Evolutionary conservation across 1,140 invertebrate genomes (phyloP).

Genomic region (Zaprionus lachaisei): DNA sequence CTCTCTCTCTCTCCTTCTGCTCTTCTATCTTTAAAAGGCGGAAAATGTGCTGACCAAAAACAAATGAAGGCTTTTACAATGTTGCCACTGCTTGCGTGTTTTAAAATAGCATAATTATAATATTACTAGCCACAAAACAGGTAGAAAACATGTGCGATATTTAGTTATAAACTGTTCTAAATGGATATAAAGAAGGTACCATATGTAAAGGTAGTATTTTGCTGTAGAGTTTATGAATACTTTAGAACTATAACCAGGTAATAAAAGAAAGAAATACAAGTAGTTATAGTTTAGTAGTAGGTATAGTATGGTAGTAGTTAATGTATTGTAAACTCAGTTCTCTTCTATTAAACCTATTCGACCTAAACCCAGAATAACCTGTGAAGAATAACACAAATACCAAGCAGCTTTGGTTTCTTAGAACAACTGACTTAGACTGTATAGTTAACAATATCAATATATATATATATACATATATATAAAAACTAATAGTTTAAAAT

Average conservation of each 20-base stretch:
- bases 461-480: too few relatives aligned
- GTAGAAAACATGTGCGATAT: neutral
- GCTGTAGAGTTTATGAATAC: neutral
- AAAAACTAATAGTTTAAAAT: too few relatives aligned
- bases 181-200: neutral
- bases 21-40: slow-evolving; percentile 7
- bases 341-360: too few relatives aligned
- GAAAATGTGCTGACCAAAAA: slow-evolving; percentile 23
- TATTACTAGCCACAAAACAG: neutral
- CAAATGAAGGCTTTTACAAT: slow-evolving; percentile 8
- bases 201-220: neutral
- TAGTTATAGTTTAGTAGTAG: too few relatives aligned
- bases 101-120: slow-evolving; percentile 10
- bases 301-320: too few relatives aligned
- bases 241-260: neutral
- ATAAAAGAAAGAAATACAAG: too few relatives aligned
- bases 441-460: too few relatives aligned
- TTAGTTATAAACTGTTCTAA: neutral
- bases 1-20: neutral
- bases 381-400: too few relatives aligned
- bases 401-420: too few relatives aligned
- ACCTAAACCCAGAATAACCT: too few relatives aligned
- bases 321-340: too few relatives aligned
- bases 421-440: too few relatives aligned
- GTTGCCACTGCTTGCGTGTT: slow-evolving; percentile 1